Base-by-base conservation (phyloP, 2,888 invertebrate species). In the Idaea aversata region DNA sequence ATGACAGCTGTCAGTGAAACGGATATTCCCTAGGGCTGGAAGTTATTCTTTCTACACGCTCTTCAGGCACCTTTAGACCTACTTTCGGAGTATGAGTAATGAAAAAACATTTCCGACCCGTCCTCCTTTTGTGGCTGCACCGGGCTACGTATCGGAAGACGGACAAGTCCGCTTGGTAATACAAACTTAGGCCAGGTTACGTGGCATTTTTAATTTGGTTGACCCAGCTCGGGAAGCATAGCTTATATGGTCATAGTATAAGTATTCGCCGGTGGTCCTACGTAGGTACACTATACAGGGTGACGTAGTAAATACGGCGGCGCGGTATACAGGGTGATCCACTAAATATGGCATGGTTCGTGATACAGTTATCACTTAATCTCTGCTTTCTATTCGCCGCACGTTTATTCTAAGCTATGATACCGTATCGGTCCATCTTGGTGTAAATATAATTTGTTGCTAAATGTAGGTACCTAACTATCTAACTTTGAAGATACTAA, bases 341-440 rank as follows among this genome's bases (percentile, higher is more conserved):
- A 10, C 81, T 77, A 71, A 76, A 80, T 79, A 81, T 74, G 81
- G 81, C 61, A 70, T 64, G 67, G 72, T 71, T 82, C 84, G 84
- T 83, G 84, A 78, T 75, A 72, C 71, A 71, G 75, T 77, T 80
- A 84, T 80, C 83, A 73, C 72, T 75, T 73, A 78, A 81, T 80
- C 78, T 71, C 69, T 61, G 75, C 83, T 84, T 84, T 81, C 83
- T 15, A 59, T 59, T 79, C 75, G 72, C 69, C 75, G 72, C 69
- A 65, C 65, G 67, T 59, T 15, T 16, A 15, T 59, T 59, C 15
- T 59, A 59, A 59, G 47, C 58, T 59, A 15, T 6, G 69, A 70
- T 67, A 69, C 72, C 68, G 71, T 74, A 65, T 72, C 66, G 66
- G 67, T 70, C 36, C 69, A 57, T 57, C 57, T 57, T 57, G 57